phyloP scores from a whole-genome alignment of 2,113 vertebrate genomes.

The Murina feae region DNA sequence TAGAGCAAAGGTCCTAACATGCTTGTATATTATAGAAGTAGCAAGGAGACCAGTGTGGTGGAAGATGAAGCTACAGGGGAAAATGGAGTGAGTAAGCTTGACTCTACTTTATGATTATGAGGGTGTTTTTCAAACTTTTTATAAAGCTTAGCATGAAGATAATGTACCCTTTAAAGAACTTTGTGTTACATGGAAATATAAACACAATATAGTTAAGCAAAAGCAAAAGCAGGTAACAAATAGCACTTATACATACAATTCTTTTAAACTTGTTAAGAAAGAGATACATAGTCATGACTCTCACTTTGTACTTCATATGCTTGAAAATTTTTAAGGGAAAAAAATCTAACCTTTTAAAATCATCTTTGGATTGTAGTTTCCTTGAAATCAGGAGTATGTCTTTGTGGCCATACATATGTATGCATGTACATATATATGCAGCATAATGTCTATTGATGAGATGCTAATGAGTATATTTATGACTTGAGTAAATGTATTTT shows the following conservation, averaged over 20 bases:
- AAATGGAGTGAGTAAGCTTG: background rate
- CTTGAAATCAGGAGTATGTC: background rate
- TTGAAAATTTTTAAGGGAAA: background rate
- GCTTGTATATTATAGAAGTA: background rate
- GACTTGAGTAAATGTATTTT: background rate
- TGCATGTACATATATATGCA: background rate
- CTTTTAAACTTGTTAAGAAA: background rate
- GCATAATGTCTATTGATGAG: background rate
- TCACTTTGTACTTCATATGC: background rate
- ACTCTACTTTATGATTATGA: background rate
- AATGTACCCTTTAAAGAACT: slow-evolving; percentile 6
- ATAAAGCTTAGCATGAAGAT: background rate
- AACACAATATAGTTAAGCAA: background rate
- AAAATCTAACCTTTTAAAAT: background rate
- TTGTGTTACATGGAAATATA: background rate
- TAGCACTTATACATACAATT: background rate
- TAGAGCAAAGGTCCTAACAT: background rate
- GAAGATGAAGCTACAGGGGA: background rate
- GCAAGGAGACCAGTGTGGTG: background rate
- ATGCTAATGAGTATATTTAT: background rate
- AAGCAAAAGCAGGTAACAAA: background rate
- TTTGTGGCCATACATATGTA: background rate
- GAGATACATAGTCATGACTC: background rate
- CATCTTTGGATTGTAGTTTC: background rate
- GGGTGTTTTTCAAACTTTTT: background rate